Percentiles rank a stretch among this genome's conserved stretches.
phyloP scores from a whole-genome alignment of 1,140 invertebrate genomes.

The Telenomus remus region DNA sequence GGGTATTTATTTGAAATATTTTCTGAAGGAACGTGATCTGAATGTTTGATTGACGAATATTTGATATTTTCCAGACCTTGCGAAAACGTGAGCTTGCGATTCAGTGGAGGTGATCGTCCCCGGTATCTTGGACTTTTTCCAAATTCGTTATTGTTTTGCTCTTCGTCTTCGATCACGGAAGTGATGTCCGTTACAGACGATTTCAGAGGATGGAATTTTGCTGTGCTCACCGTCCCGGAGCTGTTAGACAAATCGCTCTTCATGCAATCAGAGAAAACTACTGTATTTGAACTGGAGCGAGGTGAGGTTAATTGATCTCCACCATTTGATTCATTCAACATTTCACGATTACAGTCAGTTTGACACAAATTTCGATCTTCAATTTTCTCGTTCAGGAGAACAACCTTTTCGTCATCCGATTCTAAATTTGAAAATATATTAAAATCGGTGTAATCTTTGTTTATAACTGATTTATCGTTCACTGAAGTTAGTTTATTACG shows the following conservation, averaged over 20 bases:
- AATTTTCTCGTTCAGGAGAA: too few relatives aligned
- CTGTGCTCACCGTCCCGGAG: conserved; percentile 76
- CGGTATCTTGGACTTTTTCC: conserved; percentile 21
- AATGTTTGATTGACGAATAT: conserved; percentile 62
- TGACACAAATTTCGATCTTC: background rate
- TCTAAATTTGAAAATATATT: too few relatives aligned
- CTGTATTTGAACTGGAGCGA: conserved; percentile 11
- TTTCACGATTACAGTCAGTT: background rate
- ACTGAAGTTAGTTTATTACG: too few relatives aligned
- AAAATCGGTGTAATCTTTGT: too few relatives aligned
- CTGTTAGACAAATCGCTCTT: conserved; percentile 72
- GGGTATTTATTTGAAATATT: conserved; percentile 10
- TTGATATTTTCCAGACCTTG: conserved; percentile 31
- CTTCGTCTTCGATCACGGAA: conserved; percentile 65
- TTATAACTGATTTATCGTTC: too few relatives aligned
- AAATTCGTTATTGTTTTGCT: conserved; percentile 45
- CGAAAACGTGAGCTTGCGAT: conserved; percentile 46
- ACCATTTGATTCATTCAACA: background rate
- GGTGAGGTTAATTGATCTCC: conserved; percentile 5
- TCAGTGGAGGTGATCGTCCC: conserved; percentile 43
- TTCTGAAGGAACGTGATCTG: conserved; percentile 51
- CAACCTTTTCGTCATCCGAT: too few relatives aligned
- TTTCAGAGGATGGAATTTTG: conserved; percentile 71
- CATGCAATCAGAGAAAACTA: conserved; percentile 48
- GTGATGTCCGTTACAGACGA: conserved; percentile 67